Evolutionary conservation across 2,797 vertebrate genomes (phyloP).

Genomic region (Microctenopoma stevenorrisi): DNA sequence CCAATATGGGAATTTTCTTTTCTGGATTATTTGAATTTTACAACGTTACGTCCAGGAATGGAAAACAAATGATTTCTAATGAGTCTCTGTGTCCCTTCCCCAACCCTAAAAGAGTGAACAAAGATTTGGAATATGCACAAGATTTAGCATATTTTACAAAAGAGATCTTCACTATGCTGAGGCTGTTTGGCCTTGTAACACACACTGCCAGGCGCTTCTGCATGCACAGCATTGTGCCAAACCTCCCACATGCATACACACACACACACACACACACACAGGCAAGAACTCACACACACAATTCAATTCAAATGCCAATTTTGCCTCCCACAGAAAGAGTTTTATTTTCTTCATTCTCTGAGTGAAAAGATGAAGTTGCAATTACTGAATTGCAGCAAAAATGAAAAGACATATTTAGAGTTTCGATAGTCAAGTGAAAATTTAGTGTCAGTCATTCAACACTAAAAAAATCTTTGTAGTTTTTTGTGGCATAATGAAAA

Average conservation of each 20-base stretch:
- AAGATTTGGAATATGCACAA: slow-evolving; percentile 49
- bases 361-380: slow-evolving; percentile 32
- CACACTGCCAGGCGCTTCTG: slow-evolving; percentile 37
- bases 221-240: slow-evolving; percentile 41
- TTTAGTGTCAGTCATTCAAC: background rate
- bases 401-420: background rate
- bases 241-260: slow-evolving; percentile 45
- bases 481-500: background rate
- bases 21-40: background rate
- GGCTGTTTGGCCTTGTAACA: slow-evolving; percentile 51
- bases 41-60: slow-evolving; percentile 10
- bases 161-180: slow-evolving; percentile 38
- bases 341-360: slow-evolving; percentile 35
- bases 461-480: background rate
- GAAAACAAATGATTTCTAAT: slow-evolving; percentile 45
- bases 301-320: slow-evolving; percentile 28
- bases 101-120: slow-evolving; percentile 31
- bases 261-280: slow-evolving; percentile 18
- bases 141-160: slow-evolving; percentile 56
- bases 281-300: background rate
- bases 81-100: slow-evolving; percentile 32
- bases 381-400: slow-evolving; percentile 3
- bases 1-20: background rate
- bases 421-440: background rate
- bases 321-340: slow-evolving; percentile 52